Conservation (phyloP, 2,797 vertebrate genomes). For the Carduelis carduelis region DNA sequence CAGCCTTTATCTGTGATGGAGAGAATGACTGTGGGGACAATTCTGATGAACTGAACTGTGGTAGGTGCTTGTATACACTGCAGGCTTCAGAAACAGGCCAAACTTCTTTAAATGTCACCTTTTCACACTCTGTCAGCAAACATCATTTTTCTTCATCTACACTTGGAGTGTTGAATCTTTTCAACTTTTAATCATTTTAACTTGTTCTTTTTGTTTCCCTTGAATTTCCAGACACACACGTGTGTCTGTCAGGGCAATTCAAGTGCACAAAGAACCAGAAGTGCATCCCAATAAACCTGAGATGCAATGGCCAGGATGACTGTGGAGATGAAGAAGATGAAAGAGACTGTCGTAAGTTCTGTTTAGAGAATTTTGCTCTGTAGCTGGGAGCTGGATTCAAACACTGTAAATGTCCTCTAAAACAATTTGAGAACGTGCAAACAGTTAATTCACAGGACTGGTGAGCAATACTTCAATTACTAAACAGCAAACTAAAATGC, state of each 20-base stretch:
- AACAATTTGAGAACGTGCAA: neutral
- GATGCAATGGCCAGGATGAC: slow-evolving; percentile 97
- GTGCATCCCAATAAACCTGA: slow-evolving; percentile 81
- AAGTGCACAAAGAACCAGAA: slow-evolving; percentile 95
- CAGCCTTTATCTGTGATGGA: slow-evolving; percentile 96
- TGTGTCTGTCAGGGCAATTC: slow-evolving; percentile 96
- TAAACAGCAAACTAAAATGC: neutral
- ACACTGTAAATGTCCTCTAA: neutral
- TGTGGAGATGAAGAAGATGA: slow-evolving; percentile 97
- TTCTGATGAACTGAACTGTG: slow-evolving; percentile 93
- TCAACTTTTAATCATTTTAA: neutral
- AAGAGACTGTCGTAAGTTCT: slow-evolving; percentile 92
- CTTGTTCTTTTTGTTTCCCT: neutral
- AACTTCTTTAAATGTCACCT: neutral
- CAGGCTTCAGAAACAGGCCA: neutral
- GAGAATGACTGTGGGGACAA: slow-evolving; percentile 96
- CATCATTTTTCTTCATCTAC: neutral
- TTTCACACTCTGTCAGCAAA: neutral
- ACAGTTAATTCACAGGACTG: neutral
- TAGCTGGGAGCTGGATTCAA: neutral
- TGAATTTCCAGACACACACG: slow-evolving; percentile 85
- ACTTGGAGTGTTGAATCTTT: neutral
- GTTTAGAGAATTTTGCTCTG: neutral
- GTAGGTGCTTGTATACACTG: slow-evolving; percentile 70
- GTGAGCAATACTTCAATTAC: neutral